phyloP scores from a whole-genome alignment of 1,140 invertebrate genomes.

The Meloidogyne exigua region DNA sequence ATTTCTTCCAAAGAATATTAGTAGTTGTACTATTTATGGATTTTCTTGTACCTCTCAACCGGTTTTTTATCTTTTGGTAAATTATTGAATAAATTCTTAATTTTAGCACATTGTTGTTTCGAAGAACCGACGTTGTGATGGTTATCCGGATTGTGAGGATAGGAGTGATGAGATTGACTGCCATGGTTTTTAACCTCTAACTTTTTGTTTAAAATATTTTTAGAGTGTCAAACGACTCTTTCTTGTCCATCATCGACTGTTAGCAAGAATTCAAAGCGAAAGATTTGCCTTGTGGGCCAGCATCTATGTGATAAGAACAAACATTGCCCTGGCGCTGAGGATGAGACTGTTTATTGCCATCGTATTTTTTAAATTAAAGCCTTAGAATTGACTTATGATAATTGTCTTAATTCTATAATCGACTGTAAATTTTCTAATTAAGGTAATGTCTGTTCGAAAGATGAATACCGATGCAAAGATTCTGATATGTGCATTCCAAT shows the following conservation, averaged over 20 bases:
- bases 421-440: neutral
- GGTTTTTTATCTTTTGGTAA: constrained; percentile 29
- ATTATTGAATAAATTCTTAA: neutral
- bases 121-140: constrained; percentile 45
- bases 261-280: neutral
- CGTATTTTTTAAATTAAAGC: neutral
- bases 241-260: constrained; percentile 38
- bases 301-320: constrained; percentile 38
- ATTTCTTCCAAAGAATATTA: constrained; percentile 42
- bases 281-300: constrained; percentile 33
- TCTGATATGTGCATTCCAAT: constrained; percentile 39
- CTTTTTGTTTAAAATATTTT: neutral
- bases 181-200: constrained; percentile 19
- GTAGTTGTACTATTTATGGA: constrained; percentile 38
- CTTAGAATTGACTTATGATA: neutral
- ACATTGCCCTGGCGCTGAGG: constrained; percentile 38
- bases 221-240: constrained; percentile 37
- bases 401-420: too few relatives aligned
- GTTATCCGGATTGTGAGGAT: constrained; percentile 39
- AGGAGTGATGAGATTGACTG: constrained; percentile 43
- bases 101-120: constrained; percentile 35
- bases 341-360: constrained; percentile 43
- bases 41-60: constrained; percentile 41
- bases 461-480: constrained; percentile 32
- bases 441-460: constrained; percentile 14